Percentiles rank a stretch among this genome's conserved stretches.
Evolutionary conservation across 2,888 invertebrate genomes (phyloP).

Genomic region (Dioctria rufipes): DNA sequence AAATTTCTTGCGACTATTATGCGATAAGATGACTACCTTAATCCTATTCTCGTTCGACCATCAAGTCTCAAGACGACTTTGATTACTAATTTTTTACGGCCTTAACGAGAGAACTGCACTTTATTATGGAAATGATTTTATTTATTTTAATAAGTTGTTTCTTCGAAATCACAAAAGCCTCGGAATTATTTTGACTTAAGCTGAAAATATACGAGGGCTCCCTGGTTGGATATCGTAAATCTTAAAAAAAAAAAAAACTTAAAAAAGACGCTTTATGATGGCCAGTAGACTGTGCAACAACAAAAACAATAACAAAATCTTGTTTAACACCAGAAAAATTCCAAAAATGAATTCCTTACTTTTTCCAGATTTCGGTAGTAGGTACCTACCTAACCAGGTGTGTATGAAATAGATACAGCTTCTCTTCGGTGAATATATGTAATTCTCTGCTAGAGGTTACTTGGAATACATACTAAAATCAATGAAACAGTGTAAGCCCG

Average conservation of each 20-base stretch:
- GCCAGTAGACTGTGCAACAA: not conserved
- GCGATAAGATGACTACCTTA: not conserved
- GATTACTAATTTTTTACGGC: slow-evolving; percentile 22
- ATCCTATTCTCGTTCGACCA: slow-evolving; percentile 32
- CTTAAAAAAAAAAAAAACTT: not conserved
- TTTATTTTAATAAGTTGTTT: not conserved
- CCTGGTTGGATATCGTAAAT: slow-evolving; percentile 12
- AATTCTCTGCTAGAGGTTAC: too few species aligned
- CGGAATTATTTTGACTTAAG: not conserved
- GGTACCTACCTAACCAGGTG: too few species aligned
- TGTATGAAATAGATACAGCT: too few species aligned
- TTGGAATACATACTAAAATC: not conserved
- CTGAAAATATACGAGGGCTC: too few species aligned
- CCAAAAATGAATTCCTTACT: not conserved
- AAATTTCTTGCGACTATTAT: too few species aligned
- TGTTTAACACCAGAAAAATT: not conserved
- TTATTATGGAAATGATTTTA: not conserved
- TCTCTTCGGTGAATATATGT: too few species aligned
- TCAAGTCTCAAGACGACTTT: slow-evolving; percentile 6
- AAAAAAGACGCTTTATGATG: not conserved
- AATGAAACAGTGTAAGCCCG: slow-evolving; percentile 13
- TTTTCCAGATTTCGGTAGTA: not conserved
- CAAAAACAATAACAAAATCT: not conserved
- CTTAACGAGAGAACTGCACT: slow-evolving; percentile 18
- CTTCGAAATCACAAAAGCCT: slow-evolving; percentile 1